A percentile compares a stretch with the other conserved stretches of the same genome.
phyloP scores from a whole-genome alignment of 2,888 invertebrate species.

The Diaperis boleti region DNA sequence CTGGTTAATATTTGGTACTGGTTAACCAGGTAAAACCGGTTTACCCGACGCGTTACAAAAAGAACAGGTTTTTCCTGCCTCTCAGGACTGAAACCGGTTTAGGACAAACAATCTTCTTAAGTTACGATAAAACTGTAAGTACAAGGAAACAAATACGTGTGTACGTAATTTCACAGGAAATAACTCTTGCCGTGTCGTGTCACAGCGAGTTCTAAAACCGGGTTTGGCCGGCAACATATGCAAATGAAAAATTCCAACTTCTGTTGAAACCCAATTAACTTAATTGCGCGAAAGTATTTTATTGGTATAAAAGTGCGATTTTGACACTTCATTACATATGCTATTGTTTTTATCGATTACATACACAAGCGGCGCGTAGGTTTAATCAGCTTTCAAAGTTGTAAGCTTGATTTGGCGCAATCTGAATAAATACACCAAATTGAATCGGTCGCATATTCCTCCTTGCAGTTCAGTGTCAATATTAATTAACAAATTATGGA shows the following conservation, averaged over 20 bases:
- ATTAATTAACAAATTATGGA: constrained; percentile 20
- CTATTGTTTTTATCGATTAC: constrained; percentile 4
- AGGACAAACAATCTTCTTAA: too few relatives aligned
- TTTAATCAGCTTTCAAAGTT: constrained; percentile 8
- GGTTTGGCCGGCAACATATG: too few relatives aligned
- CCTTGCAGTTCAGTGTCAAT: constrained; percentile 2
- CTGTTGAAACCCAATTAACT: constrained; percentile 28
- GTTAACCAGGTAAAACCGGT: too few relatives aligned
- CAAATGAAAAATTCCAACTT: constrained; percentile 20
- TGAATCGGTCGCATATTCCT: neutral
- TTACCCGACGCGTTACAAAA: too few relatives aligned
- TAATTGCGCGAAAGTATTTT: neutral
- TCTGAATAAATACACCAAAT: constrained; percentile 11
- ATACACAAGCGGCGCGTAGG: neutral
- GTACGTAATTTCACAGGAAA: too few relatives aligned
- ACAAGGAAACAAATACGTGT: too few relatives aligned
- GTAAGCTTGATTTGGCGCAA: constrained; percentile 11
- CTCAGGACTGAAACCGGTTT: too few relatives aligned
- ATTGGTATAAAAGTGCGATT: constrained; percentile 3
- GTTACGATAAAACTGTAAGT: too few relatives aligned
- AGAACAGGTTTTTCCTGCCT: too few relatives aligned
- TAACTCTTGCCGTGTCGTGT: too few relatives aligned
- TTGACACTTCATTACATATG: neutral
- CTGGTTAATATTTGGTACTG: too few relatives aligned
- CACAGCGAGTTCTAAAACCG: too few relatives aligned